A percentile compares a stretch with the other conserved stretches of the same genome.
Conservation (phyloP, 2,113 vertebrate species). For the Tragelaphus buxtoni region DNA sequence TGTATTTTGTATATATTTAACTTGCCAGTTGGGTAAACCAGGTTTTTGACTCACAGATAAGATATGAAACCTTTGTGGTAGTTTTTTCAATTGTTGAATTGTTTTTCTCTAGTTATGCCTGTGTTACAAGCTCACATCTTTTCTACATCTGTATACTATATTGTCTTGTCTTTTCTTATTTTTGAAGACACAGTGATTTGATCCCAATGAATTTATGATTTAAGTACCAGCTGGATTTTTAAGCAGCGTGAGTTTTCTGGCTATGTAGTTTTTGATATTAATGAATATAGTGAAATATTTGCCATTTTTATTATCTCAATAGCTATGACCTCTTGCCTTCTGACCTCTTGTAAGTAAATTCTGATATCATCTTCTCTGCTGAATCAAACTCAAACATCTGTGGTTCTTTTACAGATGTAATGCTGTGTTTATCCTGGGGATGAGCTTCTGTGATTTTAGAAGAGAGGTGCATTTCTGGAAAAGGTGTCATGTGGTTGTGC, state of each 20-base stretch:
- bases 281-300: constrained; percentile 34
- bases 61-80: background rate
- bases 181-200: background rate
- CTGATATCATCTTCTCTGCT: background rate
- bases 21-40: constrained; percentile 31
- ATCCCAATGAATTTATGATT: background rate
- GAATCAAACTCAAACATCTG: background rate
- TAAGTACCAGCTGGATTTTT: constrained; percentile 28
- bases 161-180: background rate
- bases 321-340: background rate
- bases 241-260: constrained; percentile 1
- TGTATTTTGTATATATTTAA: constrained; percentile 46
- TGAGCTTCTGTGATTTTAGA: constrained; percentile 39
- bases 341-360: constrained; percentile 27
- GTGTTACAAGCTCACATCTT: constrained; percentile 3
- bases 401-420: constrained; percentile 23
- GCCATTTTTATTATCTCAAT: background rate
- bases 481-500: background rate
- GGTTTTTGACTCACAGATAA: constrained; percentile 16
- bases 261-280: constrained; percentile 22
- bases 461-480: background rate
- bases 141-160: background rate
- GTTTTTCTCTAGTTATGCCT: background rate
- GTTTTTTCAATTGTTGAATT: constrained; percentile 32
- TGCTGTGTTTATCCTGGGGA: background rate